A percentile compares a stretch with the other conserved stretches of the same genome.
phyloP scores from a whole-genome alignment of 2,797 vertebrate species.

The Micrastur ruficollis region DNA sequence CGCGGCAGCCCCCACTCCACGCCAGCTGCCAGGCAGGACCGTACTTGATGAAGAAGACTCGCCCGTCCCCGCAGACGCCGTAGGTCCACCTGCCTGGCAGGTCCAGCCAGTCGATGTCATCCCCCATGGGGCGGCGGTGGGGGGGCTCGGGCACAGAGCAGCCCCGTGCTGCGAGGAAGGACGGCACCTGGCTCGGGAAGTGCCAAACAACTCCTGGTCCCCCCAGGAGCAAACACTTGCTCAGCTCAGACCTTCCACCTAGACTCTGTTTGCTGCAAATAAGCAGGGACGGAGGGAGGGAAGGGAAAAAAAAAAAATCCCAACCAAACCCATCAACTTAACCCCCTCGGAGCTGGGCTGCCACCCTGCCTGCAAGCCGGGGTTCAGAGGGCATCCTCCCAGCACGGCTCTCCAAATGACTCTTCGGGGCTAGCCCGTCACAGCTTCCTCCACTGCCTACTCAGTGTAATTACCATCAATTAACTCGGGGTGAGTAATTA shows the following conservation, averaged over 20 bases:
- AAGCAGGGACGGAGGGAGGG: conserved; percentile 23
- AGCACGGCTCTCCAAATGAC: not conserved
- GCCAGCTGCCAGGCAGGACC: not conserved
- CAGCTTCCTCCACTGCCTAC: conserved; percentile 44
- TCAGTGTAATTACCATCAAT: conserved; percentile 62
- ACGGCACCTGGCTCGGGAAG: not conserved
- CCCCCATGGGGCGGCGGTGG: conserved; percentile 57
- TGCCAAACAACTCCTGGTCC: rapidly evolving
- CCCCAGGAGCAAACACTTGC: not conserved
- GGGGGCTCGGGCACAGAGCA: not conserved
- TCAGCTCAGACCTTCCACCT: conserved; percentile 14
- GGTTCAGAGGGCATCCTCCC: conserved; percentile 9
- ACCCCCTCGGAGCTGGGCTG: conserved; percentile 47
- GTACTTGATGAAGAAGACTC: conserved; percentile 79
- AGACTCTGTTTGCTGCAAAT: not conserved
- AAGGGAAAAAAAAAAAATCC: not conserved
- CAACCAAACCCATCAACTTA: conserved; percentile 46
- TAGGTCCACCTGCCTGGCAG: conserved; percentile 77
- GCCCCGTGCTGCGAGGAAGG: not conserved
- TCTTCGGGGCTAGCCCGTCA: not conserved
- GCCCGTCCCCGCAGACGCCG: conserved; percentile 73
- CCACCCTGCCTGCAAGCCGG: not conserved
- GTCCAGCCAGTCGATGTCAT: conserved; percentile 76
- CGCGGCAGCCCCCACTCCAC: rapidly evolving
- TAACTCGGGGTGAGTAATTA: conserved; percentile 56